phyloP scores from a whole-genome alignment of 1,140 invertebrate species.

The Zeugodacus cucurbitae region DNA sequence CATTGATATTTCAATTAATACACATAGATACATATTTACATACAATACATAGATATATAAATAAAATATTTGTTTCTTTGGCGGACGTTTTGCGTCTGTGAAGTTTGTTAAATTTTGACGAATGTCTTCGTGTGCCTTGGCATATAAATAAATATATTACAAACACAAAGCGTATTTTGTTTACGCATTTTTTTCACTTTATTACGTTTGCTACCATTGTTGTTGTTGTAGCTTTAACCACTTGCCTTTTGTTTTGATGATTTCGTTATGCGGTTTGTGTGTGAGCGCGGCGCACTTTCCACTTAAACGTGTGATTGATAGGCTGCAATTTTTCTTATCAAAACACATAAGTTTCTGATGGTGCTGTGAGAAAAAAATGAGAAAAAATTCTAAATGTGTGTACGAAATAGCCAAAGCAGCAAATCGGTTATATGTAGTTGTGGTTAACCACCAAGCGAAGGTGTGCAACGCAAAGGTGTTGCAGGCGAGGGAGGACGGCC shows the following conservation, averaged over 20 bases:
- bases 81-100: constrained; percentile 7
- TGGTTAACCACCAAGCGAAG: constrained; percentile 39
- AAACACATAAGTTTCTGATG: constrained; percentile 46
- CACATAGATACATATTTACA: too few relatives aligned
- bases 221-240: constrained; percentile 47
- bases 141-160: constrained; percentile 32
- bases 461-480: neutral
- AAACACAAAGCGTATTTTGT: neutral
- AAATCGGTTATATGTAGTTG: constrained; percentile 30
- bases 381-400: constrained; percentile 50
- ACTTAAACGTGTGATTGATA: constrained; percentile 64
- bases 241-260: constrained; percentile 42
- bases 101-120: constrained; percentile 44
- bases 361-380: constrained; percentile 14
- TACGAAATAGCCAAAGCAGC: neutral
- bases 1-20: too few relatives aligned
- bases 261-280: constrained; percentile 49
- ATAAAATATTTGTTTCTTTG: neutral
- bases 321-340: constrained; percentile 65
- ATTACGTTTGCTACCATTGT: neutral
- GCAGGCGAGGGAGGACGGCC: neutral
- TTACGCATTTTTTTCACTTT: neutral
- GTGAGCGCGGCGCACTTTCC: constrained; percentile 52
- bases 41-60: too few relatives aligned
- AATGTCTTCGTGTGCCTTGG: constrained; percentile 17